Base-by-base conservation (phyloP, 2,113 vertebrate species). In the Cyprinodon variegatus region DNA sequence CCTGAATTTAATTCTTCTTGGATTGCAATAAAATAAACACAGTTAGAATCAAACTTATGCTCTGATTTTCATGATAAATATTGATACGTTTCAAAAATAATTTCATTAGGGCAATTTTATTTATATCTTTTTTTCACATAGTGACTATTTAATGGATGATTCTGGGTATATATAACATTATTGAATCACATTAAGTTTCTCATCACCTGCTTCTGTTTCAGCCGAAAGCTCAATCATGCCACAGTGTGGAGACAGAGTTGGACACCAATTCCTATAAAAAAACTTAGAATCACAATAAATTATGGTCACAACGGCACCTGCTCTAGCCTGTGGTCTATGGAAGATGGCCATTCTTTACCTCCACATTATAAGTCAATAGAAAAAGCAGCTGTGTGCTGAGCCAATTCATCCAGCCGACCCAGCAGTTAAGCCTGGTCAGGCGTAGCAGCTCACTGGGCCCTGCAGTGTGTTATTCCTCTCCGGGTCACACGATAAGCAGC, bases 401-500 rank as follows among this genome's bases (percentile, higher is more conserved):
- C 77, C 85, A 77, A 75, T 88, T 78, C 86, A 86, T 77, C 77
- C 84, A 81, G 60, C 67, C 75, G 74, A 43, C 61, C 83, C 59
- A 13, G 69, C 85, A 82, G 85, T 86, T 83, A 81, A 86, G 87
- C 83, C 41, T 71, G 83, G 79, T 91, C 83, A 91, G 72, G 89
- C 86, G 83, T 89, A 84, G 85, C 83, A 22, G 69, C 70, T 91
- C 83, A 17, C 80, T 67, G 79, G 76, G 77, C 83, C 81, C 82
- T 70, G 73, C 87, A 77, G 76, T 77, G 77, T 86, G 89, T 87
- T 90, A 82, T 90, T 89, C 78, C 78, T 87, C 74, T 82, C 64
- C 36, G 65, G 89, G 87, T 92, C 89, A 90, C 88, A 84, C 81
- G 86, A 90, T 89, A 90, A 93, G 91, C 86, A 85, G 88, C 90